Evolutionary conservation across 2,797 vertebrate species (phyloP).

Genomic region (Synanceia verrucosa): DNA sequence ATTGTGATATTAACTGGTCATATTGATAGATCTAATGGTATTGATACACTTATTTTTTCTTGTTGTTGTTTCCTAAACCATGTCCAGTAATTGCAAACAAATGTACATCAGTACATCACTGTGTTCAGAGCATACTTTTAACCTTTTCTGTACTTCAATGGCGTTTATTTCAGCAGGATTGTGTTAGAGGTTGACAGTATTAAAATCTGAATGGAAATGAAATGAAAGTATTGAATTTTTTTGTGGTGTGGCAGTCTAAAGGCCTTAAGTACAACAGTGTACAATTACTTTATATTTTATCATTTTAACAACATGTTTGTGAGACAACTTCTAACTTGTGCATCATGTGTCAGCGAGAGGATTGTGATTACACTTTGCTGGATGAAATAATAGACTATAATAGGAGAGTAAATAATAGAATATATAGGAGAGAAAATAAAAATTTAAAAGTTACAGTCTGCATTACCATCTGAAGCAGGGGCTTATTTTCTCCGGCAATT

Average conservation of each 20-base stretch:
- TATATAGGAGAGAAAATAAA: not conserved
- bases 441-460: not conserved
- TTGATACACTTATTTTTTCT: conserved; percentile 52
- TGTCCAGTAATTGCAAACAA: conserved; percentile 26
- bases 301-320: not conserved
- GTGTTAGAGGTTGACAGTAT: conserved; percentile 37
- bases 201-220: conserved; percentile 45
- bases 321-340: not conserved
- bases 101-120: not conserved
- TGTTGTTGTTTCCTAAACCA: conserved; percentile 18
- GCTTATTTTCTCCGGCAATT: not conserved
- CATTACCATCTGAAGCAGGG: not conserved
- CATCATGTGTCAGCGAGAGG: not conserved
- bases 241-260: too few species aligned
- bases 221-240: not conserved
- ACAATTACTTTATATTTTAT: too few species aligned
- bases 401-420: too few species aligned
- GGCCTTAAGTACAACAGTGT: too few species aligned
- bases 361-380: not conserved
- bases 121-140: conserved; percentile 17
- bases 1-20: conserved; percentile 55
- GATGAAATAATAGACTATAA: not conserved
- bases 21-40: conserved; percentile 38
- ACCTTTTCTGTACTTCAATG: conserved; percentile 41
- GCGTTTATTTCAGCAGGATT: conserved; percentile 31